Evolutionary conservation across 2,113 vertebrate genomes (phyloP), one percentile per base, ranked within the genome.

Genomic region (Macheiramphus alcinus): DNA sequence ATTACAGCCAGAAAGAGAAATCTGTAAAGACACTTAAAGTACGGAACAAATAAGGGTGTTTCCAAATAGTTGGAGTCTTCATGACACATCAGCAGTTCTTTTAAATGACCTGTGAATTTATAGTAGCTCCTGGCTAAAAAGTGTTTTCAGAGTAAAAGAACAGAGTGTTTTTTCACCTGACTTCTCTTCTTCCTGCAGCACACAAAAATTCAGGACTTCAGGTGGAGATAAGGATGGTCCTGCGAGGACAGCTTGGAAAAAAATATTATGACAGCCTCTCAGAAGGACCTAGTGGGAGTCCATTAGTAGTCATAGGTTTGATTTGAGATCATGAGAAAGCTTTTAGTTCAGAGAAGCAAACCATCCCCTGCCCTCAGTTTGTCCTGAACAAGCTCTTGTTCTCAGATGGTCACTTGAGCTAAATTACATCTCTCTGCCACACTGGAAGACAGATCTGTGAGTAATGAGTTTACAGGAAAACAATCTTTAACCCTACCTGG

Each of bases 301-400:
- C 58, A 76, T 96, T 93, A 92, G 73, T 80, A 95, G 86, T 94
- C 59, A 48, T 9, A 71, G 56, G 71, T 84, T 94, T 92, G 83
- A 84, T 94, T 65, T 94, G 89, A 91, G 86, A 88, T 92, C 62
- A 76, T 10, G 42, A 83, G 74, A 95, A 86, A 79, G 79, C 95
- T 96, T 95, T 95, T 76, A 90, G 74, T 95, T 91, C 67, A 63
- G 71, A 94, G 43, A 91, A 83, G 27, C 47, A 15, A 75, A 36
- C 25, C 43, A 59, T 92, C 20, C 19, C 18, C 42, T 89, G 53
- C 70, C 52, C 61, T 93, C 76, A 38, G 59, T 80, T 91, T 89
- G 86, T 91, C 58, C 78, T 93, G 76, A 93, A 62, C 62, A 93
- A 88, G 47, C 78, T 89, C 67, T 92, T 86, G 58, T 68, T 87